phyloP scores from a whole-genome alignment of 2,888 invertebrate species.

The Drosophila fungiperda region DNA sequence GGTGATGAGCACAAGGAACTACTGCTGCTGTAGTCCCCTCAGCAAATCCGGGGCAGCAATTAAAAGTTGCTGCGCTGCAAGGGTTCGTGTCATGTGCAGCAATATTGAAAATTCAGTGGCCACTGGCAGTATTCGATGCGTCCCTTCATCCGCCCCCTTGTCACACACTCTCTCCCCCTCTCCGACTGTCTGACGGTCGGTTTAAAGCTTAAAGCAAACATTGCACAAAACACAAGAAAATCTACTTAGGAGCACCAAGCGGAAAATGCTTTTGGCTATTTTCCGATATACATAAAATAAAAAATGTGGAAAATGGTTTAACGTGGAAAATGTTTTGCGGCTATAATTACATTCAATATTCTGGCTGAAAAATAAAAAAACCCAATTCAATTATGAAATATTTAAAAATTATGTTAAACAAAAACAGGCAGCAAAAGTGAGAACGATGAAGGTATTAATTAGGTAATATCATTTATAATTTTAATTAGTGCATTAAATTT shows the following conservation, averaged over 20 bases:
- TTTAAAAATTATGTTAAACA: neutral
- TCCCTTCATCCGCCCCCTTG: neutral
- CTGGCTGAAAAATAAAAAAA: neutral
- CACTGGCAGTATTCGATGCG: conserved; percentile 31
- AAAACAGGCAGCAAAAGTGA: neutral
- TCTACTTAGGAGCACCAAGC: conserved; percentile 24
- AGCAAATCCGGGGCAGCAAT: conserved; percentile 68
- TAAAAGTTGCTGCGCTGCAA: conserved; percentile 64
- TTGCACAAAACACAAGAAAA: conserved; percentile 22
- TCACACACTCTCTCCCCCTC: neutral
- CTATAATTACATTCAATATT: neutral
- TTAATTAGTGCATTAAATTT: neutral
- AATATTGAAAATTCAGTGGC: conserved; percentile 53
- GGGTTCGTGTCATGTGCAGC: conserved; percentile 51
- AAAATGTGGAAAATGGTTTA: conserved; percentile 1
- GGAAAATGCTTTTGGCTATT: conserved; percentile 16
- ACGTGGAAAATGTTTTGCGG: conserved; percentile 10
- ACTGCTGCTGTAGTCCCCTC: conserved; percentile 10
- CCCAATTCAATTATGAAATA: neutral
- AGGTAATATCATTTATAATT: neutral
- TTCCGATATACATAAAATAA: conserved; percentile 8
- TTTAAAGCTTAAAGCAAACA: conserved; percentile 41
- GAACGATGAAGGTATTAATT: neutral
- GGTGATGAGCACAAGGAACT: neutral
- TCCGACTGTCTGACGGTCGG: neutral